phyloP scores from a whole-genome alignment of 2,113 vertebrate genomes.

The Cygnus buccinator region DNA sequence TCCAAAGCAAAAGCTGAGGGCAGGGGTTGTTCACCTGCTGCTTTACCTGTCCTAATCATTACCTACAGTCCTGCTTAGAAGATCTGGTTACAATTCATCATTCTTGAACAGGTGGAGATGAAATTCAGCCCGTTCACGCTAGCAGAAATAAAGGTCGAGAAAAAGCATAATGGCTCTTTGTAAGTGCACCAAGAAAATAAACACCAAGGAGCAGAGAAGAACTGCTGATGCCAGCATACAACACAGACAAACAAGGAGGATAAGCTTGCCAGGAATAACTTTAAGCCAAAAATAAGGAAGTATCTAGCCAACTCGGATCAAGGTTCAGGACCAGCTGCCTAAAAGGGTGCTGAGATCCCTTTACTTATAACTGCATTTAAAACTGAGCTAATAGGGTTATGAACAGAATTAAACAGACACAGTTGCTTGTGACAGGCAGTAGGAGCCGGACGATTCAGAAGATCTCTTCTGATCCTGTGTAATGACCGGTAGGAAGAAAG shows the following conservation, averaged over 20 bases:
- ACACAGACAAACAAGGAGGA: constrained; percentile 7
- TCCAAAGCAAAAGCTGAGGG: not conserved
- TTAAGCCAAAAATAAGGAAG: not conserved
- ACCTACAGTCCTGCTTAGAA: not conserved
- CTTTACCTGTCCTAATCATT: not conserved
- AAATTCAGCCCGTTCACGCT: not conserved
- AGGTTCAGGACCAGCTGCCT: constrained; percentile 12
- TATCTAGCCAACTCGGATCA: not conserved
- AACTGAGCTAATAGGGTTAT: not conserved
- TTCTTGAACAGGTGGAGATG: not conserved
- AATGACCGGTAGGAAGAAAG: not conserved
- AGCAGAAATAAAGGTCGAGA: not conserved
- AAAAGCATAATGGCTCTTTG: not conserved
- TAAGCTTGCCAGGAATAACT: constrained; percentile 24
- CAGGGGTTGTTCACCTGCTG: not conserved
- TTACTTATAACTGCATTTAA: not conserved
- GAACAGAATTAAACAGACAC: not conserved
- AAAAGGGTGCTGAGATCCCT: not conserved
- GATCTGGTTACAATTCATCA: not conserved
- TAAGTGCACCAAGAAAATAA: constrained; percentile 7
- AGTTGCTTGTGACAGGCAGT: not conserved
- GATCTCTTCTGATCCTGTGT: not conserved
- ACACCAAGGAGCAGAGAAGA: not conserved
- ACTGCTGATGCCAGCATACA: constrained; percentile 34
- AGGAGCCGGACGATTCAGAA: not conserved